phyloP scores from a whole-genome alignment of 2,113 vertebrate genomes.

The Aythya baeri region DNA sequence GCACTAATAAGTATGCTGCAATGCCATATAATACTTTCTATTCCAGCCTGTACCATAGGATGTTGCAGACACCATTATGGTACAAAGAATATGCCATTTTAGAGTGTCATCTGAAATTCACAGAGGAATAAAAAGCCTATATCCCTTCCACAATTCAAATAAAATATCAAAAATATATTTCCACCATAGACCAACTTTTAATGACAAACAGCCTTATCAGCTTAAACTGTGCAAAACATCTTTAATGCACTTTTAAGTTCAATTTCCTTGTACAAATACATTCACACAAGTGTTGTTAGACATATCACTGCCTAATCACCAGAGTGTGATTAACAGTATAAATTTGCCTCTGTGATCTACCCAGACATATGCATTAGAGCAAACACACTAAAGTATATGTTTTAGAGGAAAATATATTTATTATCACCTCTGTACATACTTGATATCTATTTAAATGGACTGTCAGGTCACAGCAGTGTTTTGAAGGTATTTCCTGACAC shows the following conservation, averaged over 20 bases:
- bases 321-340: not conserved
- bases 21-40: not conserved
- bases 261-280: not conserved
- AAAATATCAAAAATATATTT: not conserved
- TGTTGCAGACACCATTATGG: not conserved
- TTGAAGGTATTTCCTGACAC: constrained; percentile 91
- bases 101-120: not conserved
- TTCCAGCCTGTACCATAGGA: not conserved
- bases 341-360: not conserved
- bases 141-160: not conserved
- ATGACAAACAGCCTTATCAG: not conserved
- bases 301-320: not conserved
- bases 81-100: not conserved
- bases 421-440: constrained; percentile 29
- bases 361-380: not conserved
- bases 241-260: not conserved
- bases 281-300: not conserved
- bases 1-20: not conserved
- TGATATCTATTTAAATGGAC: constrained; percentile 34
- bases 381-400: not conserved
- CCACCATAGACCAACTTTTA: not conserved
- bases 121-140: not conserved
- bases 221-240: not conserved
- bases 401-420: constrained; percentile 26
- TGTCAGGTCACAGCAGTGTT: constrained; percentile 39